phyloP scores from a whole-genome alignment of 2,797 vertebrate species.

The Enteromius thamalakanensis region DNA sequence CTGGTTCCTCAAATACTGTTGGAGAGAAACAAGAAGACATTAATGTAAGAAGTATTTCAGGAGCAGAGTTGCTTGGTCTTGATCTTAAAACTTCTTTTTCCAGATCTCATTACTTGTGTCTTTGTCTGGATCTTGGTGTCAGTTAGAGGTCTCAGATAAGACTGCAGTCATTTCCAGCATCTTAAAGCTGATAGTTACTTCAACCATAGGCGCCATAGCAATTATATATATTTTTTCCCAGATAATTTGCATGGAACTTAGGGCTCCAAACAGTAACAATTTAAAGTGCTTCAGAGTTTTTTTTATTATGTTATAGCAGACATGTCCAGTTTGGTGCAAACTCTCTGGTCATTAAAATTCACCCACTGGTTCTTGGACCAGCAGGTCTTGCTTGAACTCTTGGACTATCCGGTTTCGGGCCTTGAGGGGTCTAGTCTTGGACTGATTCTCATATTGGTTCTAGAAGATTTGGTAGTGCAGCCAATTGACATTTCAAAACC shows the following conservation, averaged over 20 bases:
- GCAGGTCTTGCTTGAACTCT: neutral
- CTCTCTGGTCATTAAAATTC: neutral
- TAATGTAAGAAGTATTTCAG: neutral
- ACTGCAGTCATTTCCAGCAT: neutral
- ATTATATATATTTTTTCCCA: neutral
- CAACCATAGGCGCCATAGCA: neutral
- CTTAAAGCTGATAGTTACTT: neutral
- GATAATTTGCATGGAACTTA: neutral
- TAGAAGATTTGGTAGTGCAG: neutral
- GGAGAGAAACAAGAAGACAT: neutral
- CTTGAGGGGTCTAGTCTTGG: neutral
- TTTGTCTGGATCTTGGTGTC: conserved; percentile 8
- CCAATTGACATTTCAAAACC: neutral
- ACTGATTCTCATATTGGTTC: neutral
- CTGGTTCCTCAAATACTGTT: conserved; percentile 88
- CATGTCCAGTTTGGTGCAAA: neutral
- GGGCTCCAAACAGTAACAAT: neutral
- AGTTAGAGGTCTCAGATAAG: neutral
- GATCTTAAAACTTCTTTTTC: neutral
- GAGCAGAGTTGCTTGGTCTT: neutral
- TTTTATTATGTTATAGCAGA: neutral
- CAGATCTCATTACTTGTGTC: neutral
- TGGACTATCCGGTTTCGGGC: neutral
- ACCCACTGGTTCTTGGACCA: neutral
- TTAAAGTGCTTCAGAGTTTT: neutral